Evolutionary conservation across 2,797 vertebrate genomes (phyloP).

Genomic region (Odontamblyopus rebecca): DNA sequence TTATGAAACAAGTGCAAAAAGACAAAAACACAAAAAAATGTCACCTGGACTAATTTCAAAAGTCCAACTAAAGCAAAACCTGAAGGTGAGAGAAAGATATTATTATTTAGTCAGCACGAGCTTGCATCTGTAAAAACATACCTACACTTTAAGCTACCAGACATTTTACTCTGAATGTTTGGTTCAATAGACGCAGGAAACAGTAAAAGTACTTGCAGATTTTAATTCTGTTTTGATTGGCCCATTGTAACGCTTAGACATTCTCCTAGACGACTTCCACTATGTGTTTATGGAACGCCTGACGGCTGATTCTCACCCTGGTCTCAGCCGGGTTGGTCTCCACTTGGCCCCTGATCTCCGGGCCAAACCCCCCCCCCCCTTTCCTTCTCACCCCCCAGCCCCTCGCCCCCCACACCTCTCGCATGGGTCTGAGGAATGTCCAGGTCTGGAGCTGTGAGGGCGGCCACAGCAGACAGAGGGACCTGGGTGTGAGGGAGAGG

Average conservation of each 20-base stretch:
- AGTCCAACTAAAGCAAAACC: slow-evolving; percentile 13
- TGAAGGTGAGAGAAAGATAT: slow-evolving; percentile 11
- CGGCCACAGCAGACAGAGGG: slow-evolving; percentile 33
- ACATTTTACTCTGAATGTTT: slow-evolving; percentile 5
- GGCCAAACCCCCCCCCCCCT: slow-evolving; percentile 26
- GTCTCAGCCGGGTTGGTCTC: slow-evolving; percentile 29
- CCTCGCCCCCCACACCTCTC: slow-evolving; percentile 40
- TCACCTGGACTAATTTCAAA: slow-evolving; percentile 16
- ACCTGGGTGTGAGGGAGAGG: slow-evolving; percentile 58
- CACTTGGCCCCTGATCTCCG: slow-evolving; percentile 65
- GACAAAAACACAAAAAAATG: background rate
- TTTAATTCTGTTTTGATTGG: slow-evolving; percentile 56
- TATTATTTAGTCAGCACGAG: slow-evolving; percentile 8
- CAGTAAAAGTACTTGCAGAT: slow-evolving; percentile 31
- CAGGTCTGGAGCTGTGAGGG: slow-evolving; percentile 29
- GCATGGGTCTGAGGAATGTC: slow-evolving; percentile 71
- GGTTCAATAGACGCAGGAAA: slow-evolving; percentile 32
- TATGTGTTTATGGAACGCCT: slow-evolving; percentile 34
- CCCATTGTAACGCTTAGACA: slow-evolving; percentile 34
- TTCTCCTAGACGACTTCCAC: slow-evolving; percentile 13
- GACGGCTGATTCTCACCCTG: slow-evolving; percentile 31
- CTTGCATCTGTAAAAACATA: slow-evolving; percentile 22
- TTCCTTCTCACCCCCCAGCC: slow-evolving; percentile 32
- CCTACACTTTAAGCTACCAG: slow-evolving; percentile 23
- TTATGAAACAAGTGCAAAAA: background rate